Evolutionary conservation across 2,888 invertebrate genomes (phyloP).

Genomic region (Orgyia antiqua): DNA sequence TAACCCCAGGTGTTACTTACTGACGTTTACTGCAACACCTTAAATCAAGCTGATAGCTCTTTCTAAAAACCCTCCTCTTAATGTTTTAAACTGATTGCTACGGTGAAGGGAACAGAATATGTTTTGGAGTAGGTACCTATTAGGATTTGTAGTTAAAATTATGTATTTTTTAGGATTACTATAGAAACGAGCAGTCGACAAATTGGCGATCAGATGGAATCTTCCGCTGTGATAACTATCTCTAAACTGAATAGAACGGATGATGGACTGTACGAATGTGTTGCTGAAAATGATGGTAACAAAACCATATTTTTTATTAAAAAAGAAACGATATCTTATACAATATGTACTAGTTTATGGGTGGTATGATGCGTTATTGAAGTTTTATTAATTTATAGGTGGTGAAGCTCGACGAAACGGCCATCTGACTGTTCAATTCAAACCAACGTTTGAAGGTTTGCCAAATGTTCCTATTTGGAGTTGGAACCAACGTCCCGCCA

Average conservation of each 20-base stretch:
- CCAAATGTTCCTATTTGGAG: slow-evolving; percentile 87
- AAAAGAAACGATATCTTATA: background rate
- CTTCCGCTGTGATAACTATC: slow-evolving; percentile 83
- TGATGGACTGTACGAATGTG: slow-evolving; percentile 93
- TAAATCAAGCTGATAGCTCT: slow-evolving; percentile 10
- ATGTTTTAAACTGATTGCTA: slow-evolving; percentile 7
- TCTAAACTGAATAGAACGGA: slow-evolving; percentile 82
- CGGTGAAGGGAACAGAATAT: slow-evolving; percentile 4
- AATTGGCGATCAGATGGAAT: slow-evolving; percentile 68
- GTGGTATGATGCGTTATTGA: background rate
- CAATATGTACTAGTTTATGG: too few species aligned
- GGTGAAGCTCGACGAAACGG: slow-evolving; percentile 87
- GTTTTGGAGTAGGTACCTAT: slow-evolving; percentile 3
- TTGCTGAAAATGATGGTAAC: slow-evolving; percentile 85
- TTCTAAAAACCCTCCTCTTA: slow-evolving; percentile 4
- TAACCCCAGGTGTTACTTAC: slow-evolving; percentile 16
- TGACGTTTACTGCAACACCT: slow-evolving; percentile 8
- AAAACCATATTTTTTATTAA: background rate
- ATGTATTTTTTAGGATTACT: slow-evolving; percentile 74
- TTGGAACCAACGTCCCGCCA: slow-evolving; percentile 89
- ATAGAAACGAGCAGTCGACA: slow-evolving; percentile 75
- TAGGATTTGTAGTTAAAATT: too few species aligned
- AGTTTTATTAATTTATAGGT: slow-evolving; percentile 42
- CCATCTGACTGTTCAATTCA: slow-evolving; percentile 89
- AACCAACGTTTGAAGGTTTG: slow-evolving; percentile 86